Evolutionary conservation across 2,888 invertebrate species (phyloP).

Genomic region (Rhogogaster chlorosoma): DNA sequence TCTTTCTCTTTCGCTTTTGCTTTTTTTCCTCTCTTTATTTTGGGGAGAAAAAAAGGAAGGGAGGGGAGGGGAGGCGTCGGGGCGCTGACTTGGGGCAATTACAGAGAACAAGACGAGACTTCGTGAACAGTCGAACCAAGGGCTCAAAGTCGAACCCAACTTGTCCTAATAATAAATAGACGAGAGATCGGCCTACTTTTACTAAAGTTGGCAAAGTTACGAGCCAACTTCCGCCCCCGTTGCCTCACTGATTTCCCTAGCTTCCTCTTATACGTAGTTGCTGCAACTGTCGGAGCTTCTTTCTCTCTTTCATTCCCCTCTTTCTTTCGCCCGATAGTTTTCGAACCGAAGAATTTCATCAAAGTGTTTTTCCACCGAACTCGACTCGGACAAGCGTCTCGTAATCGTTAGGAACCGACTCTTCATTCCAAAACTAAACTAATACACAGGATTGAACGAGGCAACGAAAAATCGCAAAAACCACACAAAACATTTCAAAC

Average conservation of each 20-base stretch:
- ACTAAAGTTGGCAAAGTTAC: slow-evolving; percentile 43
- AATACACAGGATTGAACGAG: not conserved
- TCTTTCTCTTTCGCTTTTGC: not conserved
- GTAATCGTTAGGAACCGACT: not conserved
- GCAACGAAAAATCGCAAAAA: not conserved
- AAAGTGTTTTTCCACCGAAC: slow-evolving; percentile 12
- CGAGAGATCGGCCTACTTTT: slow-evolving; percentile 41
- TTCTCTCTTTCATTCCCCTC: not conserved
- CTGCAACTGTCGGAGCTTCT: not conserved
- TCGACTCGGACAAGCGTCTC: not conserved
- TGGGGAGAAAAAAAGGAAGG: not conserved
- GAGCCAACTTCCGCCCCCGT: slow-evolving; percentile 36
- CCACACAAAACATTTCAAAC: not conserved
- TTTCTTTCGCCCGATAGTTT: not conserved
- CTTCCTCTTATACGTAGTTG: not conserved
- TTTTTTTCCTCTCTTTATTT: not conserved
- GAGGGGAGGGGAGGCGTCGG: not conserved
- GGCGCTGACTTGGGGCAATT: not conserved
- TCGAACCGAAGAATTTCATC: slow-evolving; percentile 3
- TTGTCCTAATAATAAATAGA: slow-evolving; percentile 39
- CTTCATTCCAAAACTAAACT: not conserved
- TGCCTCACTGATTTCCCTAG: slow-evolving; percentile 46
- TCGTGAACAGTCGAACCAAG: not conserved
- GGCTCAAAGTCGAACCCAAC: not conserved
- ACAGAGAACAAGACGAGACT: slow-evolving; percentile 9